Conservation (phyloP, 92 coral and sea anemone genomes). For the Paramuricea clavata region DNA sequence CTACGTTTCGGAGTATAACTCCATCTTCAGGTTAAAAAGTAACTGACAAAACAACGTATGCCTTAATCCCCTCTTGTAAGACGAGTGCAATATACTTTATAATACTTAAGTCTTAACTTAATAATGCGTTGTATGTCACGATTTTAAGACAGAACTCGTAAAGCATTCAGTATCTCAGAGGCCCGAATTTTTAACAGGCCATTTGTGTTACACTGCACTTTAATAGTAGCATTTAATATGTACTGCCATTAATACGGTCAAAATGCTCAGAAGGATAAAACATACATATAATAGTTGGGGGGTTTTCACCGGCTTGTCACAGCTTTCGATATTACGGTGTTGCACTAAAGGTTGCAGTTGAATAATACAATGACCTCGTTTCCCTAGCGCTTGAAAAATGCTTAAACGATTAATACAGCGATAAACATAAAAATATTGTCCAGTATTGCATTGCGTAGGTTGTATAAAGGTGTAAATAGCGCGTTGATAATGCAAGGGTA, state of each 20-base stretch:
- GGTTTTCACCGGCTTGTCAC: no score
- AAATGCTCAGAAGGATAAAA: no score
- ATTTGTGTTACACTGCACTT: neutral
- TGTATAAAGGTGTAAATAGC: slow-evolving; percentile 17
- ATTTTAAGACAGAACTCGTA: neutral
- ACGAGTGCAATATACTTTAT: neutral
- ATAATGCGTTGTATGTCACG: neutral
- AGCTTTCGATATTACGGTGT: no score
- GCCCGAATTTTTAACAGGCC: neutral
- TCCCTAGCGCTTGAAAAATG: neutral
- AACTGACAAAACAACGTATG: neutral
- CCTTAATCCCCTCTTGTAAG: neutral
- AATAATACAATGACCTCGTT: neutral
- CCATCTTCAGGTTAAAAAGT: no score
- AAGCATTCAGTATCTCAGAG: neutral
- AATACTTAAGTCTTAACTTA: neutral
- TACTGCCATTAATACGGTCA: neutral
- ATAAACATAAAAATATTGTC: neutral
- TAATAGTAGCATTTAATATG: neutral
- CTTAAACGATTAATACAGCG: neutral
- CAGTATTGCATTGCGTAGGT: neutral
- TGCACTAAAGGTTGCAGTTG: neutral
- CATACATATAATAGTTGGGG: no score
- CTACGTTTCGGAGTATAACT: no score
- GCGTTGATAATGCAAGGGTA: neutral